These are phyloP conservation scores for Poecile montanus DNA, from an alignment of 2,797 vertebrate species.

Conservation along the genomic window DNA sequence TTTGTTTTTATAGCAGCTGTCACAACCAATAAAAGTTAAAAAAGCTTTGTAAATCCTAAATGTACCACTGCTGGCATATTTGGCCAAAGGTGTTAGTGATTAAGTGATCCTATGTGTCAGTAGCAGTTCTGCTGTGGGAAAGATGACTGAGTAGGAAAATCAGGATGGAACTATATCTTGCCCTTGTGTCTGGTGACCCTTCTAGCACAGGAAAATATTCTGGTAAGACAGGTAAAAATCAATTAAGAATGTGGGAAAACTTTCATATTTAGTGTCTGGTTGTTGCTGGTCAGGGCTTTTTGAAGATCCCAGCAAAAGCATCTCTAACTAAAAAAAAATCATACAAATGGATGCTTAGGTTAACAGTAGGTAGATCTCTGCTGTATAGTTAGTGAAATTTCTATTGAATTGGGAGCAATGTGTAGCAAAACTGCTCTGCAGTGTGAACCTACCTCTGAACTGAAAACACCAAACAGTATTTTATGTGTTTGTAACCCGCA, in stretches of 20 bases:
- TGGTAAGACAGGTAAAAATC: not conserved
- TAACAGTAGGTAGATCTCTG: not conserved
- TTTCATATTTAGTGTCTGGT: not conserved
- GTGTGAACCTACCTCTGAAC: not conserved
- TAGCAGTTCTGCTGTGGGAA: not conserved
- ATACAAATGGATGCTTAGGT: not conserved
- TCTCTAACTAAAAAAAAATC: not conserved
- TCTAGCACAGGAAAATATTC: not conserved
- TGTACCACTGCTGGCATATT: not conserved
- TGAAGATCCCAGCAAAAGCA: not conserved
- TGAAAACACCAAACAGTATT: not conserved
- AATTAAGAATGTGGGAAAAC: not conserved
- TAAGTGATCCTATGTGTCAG: not conserved
- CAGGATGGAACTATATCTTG: not conserved
- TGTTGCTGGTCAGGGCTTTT: not conserved
- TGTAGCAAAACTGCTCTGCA: not conserved
- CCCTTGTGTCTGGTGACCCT: not conserved
- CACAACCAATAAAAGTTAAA: not conserved
- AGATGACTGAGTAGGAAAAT: not conserved
- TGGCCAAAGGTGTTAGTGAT: not conserved
- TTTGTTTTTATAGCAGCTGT: not conserved
- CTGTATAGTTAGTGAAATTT: not conserved
- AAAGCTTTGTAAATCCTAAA: not conserved
- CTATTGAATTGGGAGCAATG: not conserved
- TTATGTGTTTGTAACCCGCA: conserved; percentile 10